A percentile compares a stretch with the other conserved stretches of the same genome.
These are phyloP conservation scores for Lutraria lutraria DNA, from an alignment of 2,888 invertebrate species.

Conservation along the genomic window DNA sequence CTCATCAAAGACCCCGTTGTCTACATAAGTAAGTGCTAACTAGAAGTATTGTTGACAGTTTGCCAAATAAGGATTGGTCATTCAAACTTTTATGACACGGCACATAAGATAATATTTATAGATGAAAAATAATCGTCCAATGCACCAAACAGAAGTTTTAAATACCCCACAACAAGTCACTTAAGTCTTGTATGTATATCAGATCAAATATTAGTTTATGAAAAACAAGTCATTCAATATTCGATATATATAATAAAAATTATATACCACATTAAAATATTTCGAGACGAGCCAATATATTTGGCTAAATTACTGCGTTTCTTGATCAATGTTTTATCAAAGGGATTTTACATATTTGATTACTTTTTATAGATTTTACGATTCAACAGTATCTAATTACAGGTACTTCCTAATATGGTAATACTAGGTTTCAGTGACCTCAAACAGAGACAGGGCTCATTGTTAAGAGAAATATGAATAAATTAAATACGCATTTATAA, in stretches of 20 bases:
- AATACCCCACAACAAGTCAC: constrained; percentile 20
- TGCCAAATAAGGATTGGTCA: constrained; percentile 25
- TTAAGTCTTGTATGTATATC: constrained; percentile 12
- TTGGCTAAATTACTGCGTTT: neutral
- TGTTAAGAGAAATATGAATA: no score
- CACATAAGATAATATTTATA: constrained; percentile 5
- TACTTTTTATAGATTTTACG: neutral
- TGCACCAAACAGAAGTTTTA: constrained; percentile 23
- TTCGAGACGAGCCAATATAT: neutral
- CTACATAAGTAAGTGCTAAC: neutral
- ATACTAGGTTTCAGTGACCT: neutral
- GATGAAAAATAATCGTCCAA: neutral
- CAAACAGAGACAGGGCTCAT: neutral
- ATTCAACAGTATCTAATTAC: constrained; percentile 19
- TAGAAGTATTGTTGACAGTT: neutral
- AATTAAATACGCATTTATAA: no score
- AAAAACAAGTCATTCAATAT: constrained; percentile 19
- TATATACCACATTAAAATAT: constrained; percentile 12
- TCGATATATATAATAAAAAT: no score
- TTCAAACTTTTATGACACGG: neutral
- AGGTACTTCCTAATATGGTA: neutral
- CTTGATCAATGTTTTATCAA: neutral
- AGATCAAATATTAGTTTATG: constrained; percentile 15
- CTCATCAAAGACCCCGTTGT: neutral
- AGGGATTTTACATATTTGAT: neutral